Percentiles rank a stretch among this genome's conserved stretches.
Conservation (phyloP, 2,797 vertebrate genomes). For the Neosilurus mollespiculum region DNA sequence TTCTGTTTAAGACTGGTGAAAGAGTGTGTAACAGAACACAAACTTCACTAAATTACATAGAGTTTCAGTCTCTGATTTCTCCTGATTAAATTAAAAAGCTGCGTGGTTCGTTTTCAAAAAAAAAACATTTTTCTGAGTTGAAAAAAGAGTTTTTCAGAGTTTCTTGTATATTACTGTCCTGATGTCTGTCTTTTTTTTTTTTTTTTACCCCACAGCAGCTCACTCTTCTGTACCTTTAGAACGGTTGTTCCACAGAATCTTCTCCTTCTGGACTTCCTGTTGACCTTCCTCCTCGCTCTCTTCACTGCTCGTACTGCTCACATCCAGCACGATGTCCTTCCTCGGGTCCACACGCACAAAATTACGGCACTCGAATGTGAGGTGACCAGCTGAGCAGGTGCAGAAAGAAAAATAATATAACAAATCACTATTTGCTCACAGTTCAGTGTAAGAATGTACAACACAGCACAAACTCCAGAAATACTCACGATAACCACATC, state of each 20-base stretch:
- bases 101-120: no score
- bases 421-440: not conserved
- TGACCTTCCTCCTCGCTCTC: slow-evolving; percentile 86
- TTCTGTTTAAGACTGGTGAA: no score
- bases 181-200: no score
- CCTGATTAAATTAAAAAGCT: no score
- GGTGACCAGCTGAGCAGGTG: slow-evolving; percentile 83
- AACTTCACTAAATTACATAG: no score
- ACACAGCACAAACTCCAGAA: not conserved
- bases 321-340: slow-evolving; percentile 96
- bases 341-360: slow-evolving; percentile 95
- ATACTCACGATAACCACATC: slow-evolving; percentile 97
- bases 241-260: slow-evolving; percentile 57
- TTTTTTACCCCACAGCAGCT: not conserved
- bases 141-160: not conserved
- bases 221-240: slow-evolving; percentile 60
- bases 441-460: not conserved
- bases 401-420: not conserved
- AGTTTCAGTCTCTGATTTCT: no score
- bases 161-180: not conserved
- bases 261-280: slow-evolving; percentile 57
- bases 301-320: slow-evolving; percentile 96
- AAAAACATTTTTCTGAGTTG: no score
- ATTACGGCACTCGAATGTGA: slow-evolving; percentile 97
- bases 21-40: no score